These are phyloP conservation scores for Anoplophora glabripennis DNA, from an alignment of 1,140 invertebrate genomes.

Conservation along the genomic window DNA sequence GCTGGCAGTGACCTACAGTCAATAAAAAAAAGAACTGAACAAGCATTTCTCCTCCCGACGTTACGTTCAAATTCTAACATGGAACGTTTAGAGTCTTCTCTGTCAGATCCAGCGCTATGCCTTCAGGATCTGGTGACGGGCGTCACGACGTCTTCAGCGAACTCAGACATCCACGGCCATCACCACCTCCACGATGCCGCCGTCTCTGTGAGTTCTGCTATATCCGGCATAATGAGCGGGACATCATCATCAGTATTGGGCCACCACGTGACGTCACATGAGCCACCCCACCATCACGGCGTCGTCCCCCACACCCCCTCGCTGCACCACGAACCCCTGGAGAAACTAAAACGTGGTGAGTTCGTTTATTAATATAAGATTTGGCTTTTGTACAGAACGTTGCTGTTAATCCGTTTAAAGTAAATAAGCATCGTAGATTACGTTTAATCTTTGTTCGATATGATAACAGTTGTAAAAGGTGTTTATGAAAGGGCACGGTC, in stretches of 20 bases:
- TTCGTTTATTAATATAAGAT: too few species aligned
- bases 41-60: too few species aligned
- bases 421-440: too few species aligned
- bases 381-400: too few species aligned
- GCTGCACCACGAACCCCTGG: constrained; percentile 71
- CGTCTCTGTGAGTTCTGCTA: constrained; percentile 63
- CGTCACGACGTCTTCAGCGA: constrained; percentile 48
- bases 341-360: constrained; percentile 81
- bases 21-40: too few species aligned
- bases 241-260: constrained; percentile 51
- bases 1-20: too few species aligned
- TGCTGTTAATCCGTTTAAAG: too few species aligned
- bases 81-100: constrained; percentile 60
- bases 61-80: constrained; percentile 33
- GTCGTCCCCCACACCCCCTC: constrained; percentile 54
- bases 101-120: constrained; percentile 64
- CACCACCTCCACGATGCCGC: constrained; percentile 60
- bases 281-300: constrained; percentile 45
- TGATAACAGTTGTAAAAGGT: too few species aligned
- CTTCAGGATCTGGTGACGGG: constrained; percentile 68
- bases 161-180: constrained; percentile 56
- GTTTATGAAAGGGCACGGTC: too few species aligned
- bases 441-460: too few species aligned
- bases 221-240: constrained; percentile 65
- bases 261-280: constrained; percentile 51